Percentiles rank a stretch among this genome's conserved stretches.
phyloP scores from a whole-genome alignment of 2,888 invertebrate species.

The Diadromus collaris region DNA sequence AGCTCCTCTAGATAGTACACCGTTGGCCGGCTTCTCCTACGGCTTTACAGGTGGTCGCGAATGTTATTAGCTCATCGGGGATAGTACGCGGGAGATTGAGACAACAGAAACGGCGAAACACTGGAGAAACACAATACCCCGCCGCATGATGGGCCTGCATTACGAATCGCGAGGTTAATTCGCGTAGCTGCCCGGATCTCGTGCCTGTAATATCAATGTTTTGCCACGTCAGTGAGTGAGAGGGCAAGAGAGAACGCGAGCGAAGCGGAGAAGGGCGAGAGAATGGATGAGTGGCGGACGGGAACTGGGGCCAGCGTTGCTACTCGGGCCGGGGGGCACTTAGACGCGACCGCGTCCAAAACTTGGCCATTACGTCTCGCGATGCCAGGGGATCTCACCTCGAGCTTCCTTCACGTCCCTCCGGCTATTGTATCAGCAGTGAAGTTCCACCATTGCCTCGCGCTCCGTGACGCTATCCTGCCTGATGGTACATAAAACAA shows the following conservation, averaged over 20 bases:
- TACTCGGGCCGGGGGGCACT: slow-evolving; percentile 67
- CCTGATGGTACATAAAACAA: background rate
- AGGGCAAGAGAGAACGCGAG: slow-evolving; percentile 7
- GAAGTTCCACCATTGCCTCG: slow-evolving; percentile 1
- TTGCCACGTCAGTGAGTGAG: slow-evolving; percentile 45
- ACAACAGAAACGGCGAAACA: background rate
- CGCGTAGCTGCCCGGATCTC: slow-evolving; percentile 7
- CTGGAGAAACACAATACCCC: background rate
- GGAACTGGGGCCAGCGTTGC: slow-evolving; percentile 51
- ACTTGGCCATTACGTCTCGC: slow-evolving; percentile 76
- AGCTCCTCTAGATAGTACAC: background rate
- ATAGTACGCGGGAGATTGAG: background rate
- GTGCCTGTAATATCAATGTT: slow-evolving; percentile 51
- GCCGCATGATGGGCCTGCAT: slow-evolving; percentile 24
- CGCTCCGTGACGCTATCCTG: background rate
- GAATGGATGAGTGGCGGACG: slow-evolving; percentile 57
- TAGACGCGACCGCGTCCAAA: slow-evolving; percentile 74
- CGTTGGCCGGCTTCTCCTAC: background rate
- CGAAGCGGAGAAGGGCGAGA: slow-evolving; percentile 42
- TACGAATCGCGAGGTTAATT: slow-evolving; percentile 41
- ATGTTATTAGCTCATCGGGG: slow-evolving; percentile 13
- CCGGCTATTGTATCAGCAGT: slow-evolving; percentile 12
- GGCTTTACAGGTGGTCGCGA: slow-evolving; percentile 15
- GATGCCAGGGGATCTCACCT: slow-evolving; percentile 71
- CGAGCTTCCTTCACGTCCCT: slow-evolving; percentile 60